Conservation (phyloP, 1,140 invertebrate genomes). For the Drosophila neocordata region DNA sequence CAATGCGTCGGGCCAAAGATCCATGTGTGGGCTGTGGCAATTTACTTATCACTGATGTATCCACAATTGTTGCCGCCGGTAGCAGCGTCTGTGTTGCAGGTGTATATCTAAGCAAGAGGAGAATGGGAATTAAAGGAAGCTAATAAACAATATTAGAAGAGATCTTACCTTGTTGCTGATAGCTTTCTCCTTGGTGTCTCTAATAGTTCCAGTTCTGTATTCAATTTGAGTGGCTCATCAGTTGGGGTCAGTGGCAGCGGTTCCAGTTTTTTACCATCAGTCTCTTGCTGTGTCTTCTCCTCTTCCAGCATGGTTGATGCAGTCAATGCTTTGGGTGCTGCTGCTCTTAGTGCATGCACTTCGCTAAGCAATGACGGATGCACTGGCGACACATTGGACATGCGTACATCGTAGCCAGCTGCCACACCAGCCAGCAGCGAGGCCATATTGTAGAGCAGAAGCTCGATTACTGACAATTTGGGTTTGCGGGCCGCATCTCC, state of each 20-base stretch:
- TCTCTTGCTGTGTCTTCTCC: conserved; percentile 35
- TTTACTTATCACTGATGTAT: conserved; percentile 22
- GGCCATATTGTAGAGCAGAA: conserved; percentile 94
- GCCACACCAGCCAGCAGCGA: conserved; percentile 94
- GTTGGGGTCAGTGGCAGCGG: conserved; percentile 11
- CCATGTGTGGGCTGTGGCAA: conserved; percentile 39
- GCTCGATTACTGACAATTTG: conserved; percentile 90
- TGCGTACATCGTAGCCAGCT: conserved; percentile 94
- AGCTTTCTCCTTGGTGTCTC: conserved; percentile 36
- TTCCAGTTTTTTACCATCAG: conserved; percentile 69
- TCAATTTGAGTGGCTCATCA: neutral
- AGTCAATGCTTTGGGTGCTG: conserved; percentile 52
- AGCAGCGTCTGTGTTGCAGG: neutral
- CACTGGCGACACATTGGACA: conserved; percentile 92
- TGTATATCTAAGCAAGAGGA: too few relatives aligned
- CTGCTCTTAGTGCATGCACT: conserved; percentile 69
- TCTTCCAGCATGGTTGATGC: conserved; percentile 1
- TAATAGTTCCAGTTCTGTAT: conserved; percentile 6
- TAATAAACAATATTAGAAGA: neutral
- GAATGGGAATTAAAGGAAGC: neutral
- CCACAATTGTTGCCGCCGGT: conserved; percentile 22
- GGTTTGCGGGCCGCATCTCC: conserved; percentile 87
- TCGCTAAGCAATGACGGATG: conserved; percentile 87
- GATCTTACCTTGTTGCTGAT: conserved; percentile 25
- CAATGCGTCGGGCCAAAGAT: conserved; percentile 53